Percentiles rank a stretch among this genome's conserved stretches.
Evolutionary conservation across 2,797 vertebrate genomes (phyloP).

Genomic region (Clamator glandarius): DNA sequence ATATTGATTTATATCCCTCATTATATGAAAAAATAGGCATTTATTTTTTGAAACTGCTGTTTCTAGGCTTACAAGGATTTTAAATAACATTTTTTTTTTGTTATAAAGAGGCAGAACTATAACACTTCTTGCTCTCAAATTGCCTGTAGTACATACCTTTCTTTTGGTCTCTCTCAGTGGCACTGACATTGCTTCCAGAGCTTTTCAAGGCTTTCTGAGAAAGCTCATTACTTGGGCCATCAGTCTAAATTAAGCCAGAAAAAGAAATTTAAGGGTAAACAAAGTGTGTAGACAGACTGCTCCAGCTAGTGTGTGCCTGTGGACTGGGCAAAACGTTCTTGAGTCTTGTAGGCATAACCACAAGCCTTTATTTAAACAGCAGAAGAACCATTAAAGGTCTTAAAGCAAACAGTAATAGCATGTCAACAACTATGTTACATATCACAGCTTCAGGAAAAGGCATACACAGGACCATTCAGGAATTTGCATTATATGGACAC

Average conservation of each 20-base stretch:
- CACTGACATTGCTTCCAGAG: background rate
- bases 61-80: background rate
- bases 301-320: background rate
- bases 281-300: background rate
- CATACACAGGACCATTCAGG: no score
- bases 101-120: background rate
- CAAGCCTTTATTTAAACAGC: background rate
- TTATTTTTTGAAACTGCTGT: background rate
- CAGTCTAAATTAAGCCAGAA: slow-evolving; percentile 17
- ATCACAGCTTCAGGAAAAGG: background rate
- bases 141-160: background rate
- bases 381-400: background rate
- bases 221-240: slow-evolving; percentile 13
- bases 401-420: background rate
- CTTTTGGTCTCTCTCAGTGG: background rate
- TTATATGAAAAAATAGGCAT: background rate
- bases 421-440: accelerated
- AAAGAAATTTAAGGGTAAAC: background rate
- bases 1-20: background rate
- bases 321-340: background rate
- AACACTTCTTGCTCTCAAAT: background rate
- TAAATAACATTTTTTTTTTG: slow-evolving; percentile 12
- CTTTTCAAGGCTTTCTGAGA: background rate
- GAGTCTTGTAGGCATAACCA: background rate
- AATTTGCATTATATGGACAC: background rate